These are phyloP conservation scores for Drosophila incognita DNA, from an alignment of 2,888 invertebrate species.

Conservation along the genomic window DNA sequence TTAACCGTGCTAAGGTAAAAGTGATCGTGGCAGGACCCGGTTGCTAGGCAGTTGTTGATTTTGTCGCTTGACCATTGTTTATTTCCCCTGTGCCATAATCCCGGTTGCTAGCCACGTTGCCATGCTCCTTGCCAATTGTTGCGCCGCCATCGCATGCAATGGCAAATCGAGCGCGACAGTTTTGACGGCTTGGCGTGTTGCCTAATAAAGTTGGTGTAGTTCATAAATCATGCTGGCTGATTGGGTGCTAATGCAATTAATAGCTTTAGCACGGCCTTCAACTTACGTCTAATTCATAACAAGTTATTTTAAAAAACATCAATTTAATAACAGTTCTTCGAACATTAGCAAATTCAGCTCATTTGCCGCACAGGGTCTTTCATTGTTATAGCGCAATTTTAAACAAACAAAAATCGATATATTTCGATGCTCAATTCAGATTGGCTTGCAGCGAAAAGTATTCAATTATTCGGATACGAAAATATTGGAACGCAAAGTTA, in stretches of 20 bases:
- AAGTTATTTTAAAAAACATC: no score
- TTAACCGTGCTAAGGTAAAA: constrained; percentile 38
- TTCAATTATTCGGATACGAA: background rate
- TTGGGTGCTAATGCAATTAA: constrained; percentile 44
- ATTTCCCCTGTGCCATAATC: constrained; percentile 63
- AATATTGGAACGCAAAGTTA: background rate
- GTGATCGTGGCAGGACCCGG: constrained; percentile 64
- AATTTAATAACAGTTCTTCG: background rate
- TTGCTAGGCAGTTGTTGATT: constrained; percentile 77
- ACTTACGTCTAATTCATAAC: background rate
- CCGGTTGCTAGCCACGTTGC: constrained; percentile 58
- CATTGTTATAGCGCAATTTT: background rate
- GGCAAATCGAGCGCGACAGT: constrained; percentile 32
- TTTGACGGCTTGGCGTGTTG: constrained; percentile 23
- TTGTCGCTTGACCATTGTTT: constrained; percentile 44
- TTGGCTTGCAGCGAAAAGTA: background rate
- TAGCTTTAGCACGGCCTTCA: background rate
- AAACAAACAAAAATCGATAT: background rate
- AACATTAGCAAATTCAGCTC: background rate
- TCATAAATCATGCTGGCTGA: constrained; percentile 31
- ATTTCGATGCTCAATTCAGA: background rate
- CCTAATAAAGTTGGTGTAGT: constrained; percentile 33
- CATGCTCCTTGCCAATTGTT: constrained; percentile 57
- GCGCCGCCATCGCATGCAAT: constrained; percentile 43
- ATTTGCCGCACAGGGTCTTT: background rate